Evolutionary conservation across 2,888 invertebrate genomes (phyloP).

Genomic region (Drosophila rubida): DNA sequence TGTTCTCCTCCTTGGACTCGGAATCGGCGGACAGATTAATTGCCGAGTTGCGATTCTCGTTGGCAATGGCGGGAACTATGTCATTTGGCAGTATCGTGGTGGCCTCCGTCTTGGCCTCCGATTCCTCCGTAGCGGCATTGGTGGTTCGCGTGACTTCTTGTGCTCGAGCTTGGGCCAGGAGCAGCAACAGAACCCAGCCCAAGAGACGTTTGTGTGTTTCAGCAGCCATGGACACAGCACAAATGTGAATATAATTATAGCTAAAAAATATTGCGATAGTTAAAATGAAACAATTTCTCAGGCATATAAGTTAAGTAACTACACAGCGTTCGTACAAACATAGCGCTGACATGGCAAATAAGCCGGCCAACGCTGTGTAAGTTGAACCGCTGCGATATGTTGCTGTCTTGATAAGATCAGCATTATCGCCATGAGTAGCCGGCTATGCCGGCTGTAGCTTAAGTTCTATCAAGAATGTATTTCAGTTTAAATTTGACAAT

Average conservation of each 20-base stretch:
- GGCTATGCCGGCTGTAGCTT: no score
- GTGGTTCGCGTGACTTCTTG: slow-evolving; percentile 37
- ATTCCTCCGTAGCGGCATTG: slow-evolving; percentile 25
- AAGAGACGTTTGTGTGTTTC: slow-evolving; percentile 31
- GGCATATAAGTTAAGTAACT: no score
- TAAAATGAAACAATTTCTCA: slow-evolving; percentile 21
- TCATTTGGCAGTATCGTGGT: slow-evolving; percentile 16
- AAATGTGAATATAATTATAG: background rate
- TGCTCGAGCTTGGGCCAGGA: slow-evolving; percentile 41
- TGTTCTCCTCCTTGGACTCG: slow-evolving; percentile 43
- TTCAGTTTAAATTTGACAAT: no score
- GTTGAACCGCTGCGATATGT: no score
- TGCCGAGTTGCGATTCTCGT: slow-evolving; percentile 62
- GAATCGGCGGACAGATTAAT: slow-evolving; percentile 60
- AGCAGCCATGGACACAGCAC: slow-evolving; percentile 43
- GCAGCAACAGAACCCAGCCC: slow-evolving; percentile 45
- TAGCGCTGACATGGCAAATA: no score
- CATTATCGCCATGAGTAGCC: no score
- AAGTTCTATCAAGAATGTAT: no score
- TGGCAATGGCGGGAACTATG: slow-evolving; percentile 51
- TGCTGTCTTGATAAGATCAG: no score
- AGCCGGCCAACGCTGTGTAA: no score
- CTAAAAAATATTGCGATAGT: slow-evolving; percentile 1
- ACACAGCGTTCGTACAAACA: no score
- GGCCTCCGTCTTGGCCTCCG: slow-evolving; percentile 23